These are phyloP conservation scores for Sympetrum striolatum DNA, from an alignment of 2,888 invertebrate species.

Conservation along the genomic window DNA sequence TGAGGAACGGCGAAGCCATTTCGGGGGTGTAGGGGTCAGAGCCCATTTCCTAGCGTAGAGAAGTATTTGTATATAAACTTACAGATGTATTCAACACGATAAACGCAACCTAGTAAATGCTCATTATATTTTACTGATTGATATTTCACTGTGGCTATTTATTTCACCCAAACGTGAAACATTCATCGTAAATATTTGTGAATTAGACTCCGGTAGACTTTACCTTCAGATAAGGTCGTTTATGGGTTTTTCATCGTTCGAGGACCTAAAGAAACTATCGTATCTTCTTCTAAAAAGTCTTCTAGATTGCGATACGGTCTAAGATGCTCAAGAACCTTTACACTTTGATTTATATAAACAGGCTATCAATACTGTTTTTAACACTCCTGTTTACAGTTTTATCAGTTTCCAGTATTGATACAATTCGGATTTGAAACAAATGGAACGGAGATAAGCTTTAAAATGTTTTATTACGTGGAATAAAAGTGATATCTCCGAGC, in stretches of 20 bases:
- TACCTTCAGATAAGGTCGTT: too few species aligned
- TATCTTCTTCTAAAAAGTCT: not conserved
- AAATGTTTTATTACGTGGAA: not conserved
- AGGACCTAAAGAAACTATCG: not conserved
- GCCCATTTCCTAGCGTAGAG: too few species aligned
- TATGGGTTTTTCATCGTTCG: not conserved
- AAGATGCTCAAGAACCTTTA: not conserved
- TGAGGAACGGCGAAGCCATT: too few species aligned
- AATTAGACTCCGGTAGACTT: too few species aligned
- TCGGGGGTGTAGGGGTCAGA: too few species aligned
- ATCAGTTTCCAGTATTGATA: not conserved
- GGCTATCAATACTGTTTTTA: not conserved
- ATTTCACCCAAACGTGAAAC: too few species aligned
- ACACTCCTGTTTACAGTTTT: not conserved
- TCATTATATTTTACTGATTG: too few species aligned
- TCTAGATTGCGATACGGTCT: not conserved
- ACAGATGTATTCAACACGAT: too few species aligned
- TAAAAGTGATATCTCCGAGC: not conserved
- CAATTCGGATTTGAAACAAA: not conserved
- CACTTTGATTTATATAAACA: not conserved
- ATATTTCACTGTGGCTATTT: too few species aligned
- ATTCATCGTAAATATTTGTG: too few species aligned
- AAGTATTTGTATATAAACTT: too few species aligned
- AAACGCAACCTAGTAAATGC: too few species aligned
- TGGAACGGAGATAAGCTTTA: not conserved